phyloP scores from a whole-genome alignment of 2,113 vertebrate species.

The Hemiscyllium ocellatum region DNA sequence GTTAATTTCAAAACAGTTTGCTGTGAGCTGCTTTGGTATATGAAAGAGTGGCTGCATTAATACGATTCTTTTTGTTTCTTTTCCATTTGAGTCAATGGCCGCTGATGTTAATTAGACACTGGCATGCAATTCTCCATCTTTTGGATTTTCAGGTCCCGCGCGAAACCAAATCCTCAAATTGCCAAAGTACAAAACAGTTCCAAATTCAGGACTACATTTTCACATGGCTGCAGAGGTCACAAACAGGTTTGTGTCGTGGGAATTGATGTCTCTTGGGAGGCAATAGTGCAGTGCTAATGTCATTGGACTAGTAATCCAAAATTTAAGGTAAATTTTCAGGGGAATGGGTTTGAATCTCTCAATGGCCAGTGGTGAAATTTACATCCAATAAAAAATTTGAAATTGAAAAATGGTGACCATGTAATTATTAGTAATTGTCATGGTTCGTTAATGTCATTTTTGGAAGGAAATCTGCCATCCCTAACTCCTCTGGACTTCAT shows the following conservation, averaged over 20 bases:
- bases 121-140: background rate
- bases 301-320: too few relatives aligned
- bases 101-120: background rate
- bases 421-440: too few relatives aligned
- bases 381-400: too few relatives aligned
- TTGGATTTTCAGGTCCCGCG: background rate
- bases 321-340: too few relatives aligned
- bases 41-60: background rate
- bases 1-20: background rate
- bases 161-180: background rate
- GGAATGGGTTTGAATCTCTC: too few relatives aligned
- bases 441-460: too few relatives aligned
- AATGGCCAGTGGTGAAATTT: too few relatives aligned
- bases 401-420: too few relatives aligned
- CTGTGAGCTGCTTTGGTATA: background rate
- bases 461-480: too few relatives aligned
- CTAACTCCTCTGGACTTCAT: too few relatives aligned
- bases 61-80: background rate
- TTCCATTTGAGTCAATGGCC: background rate
- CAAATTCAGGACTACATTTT: background rate
- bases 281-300: too few relatives aligned
- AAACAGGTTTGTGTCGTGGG: background rate
- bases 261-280: background rate
- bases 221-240: background rate
- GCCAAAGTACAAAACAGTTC: background rate